Base-by-base conservation (phyloP, 2,888 invertebrate genomes). In the Plutella xylostella region DNA sequence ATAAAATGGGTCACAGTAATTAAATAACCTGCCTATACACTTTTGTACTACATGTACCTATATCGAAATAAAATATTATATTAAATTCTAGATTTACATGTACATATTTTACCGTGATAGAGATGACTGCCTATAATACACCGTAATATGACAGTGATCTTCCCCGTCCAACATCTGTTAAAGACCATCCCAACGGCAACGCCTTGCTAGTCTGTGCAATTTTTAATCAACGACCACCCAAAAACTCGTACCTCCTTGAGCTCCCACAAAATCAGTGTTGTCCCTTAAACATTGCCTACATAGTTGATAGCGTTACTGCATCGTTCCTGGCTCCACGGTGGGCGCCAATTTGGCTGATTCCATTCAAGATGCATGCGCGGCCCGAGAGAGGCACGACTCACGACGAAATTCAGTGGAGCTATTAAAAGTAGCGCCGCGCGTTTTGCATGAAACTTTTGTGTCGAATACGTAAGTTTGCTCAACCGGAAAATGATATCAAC, bases 301-400 rank as follows among this genome's bases (percentile, higher is more conserved):
- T 5, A 33, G n/a, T 12, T 33, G 12, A 6, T 14, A 4, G 2
- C 14, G 6, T 12, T 6, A 6, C 19, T n/a, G 39, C 22, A 20
- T 17, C n/a, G 4, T 25, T 40, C 39, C 39, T 40, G 25, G 22
- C 15, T 25, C 39, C 15, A 22, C 25, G 22, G 9, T 4, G n/a
- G 21, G 25, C 59, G 61, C 72, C 72, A 74, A 75, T 74, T 74
- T 72, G 67, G 62, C 62, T 65, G 67, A 70, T 71, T 74, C 70
- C 69, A 66, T 72, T 68, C 65, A 59, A 61, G 63, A 51, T 52
- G 48, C 48, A 58, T 30, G 31, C 33, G 11, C 1, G 39, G 12
- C n/a, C n/a, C n/a, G n/a, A n/a, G n/a, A n/a, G n/a, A n/a, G n/a
- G n/a, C n/a, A n/a, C n/a, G n/a, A n/a, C n/a, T n/a, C n/a, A n/a